A percentile compares a stretch with the other conserved stretches of the same genome.
phyloP scores from a whole-genome alignment of 1,140 invertebrate genomes.

The Aphelenchoides besseyi region DNA sequence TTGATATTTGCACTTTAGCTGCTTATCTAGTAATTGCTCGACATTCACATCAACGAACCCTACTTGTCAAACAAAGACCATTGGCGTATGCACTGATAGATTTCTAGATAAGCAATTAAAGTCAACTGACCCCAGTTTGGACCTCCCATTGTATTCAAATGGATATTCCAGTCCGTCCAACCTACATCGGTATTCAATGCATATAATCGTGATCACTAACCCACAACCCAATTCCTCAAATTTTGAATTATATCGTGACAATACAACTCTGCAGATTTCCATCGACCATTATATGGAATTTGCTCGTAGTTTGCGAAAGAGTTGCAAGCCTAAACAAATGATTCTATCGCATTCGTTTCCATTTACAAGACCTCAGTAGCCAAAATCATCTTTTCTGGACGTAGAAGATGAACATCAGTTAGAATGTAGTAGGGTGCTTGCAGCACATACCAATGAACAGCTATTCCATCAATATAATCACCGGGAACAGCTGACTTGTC shows the following conservation, averaged over 20 bases:
- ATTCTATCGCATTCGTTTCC: not conserved
- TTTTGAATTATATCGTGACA: conserved; percentile 38
- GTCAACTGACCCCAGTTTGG: too few species aligned
- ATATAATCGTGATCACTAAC: too few species aligned
- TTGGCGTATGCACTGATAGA: too few species aligned
- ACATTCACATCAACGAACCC: too few species aligned
- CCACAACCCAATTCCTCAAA: conserved; percentile 65
- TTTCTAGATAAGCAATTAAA: too few species aligned
- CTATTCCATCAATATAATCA: not conserved
- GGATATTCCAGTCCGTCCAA: conserved; percentile 79
- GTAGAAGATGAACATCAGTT: conserved; percentile 22
- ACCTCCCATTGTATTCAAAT: conserved; percentile 75
- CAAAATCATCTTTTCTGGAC: conserved; percentile 41
- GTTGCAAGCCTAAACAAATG: conserved; percentile 10
- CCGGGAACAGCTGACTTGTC: not conserved
- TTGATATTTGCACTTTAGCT: too few species aligned
- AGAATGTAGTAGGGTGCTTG: conserved; percentile 21
- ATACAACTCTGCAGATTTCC: conserved; percentile 26
- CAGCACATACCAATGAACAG: conserved; percentile 24
- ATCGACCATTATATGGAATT: conserved; percentile 28
- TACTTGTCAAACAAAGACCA: too few species aligned
- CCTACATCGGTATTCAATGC: not conserved
- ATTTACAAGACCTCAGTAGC: conserved; percentile 39
- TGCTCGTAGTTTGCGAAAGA: conserved; percentile 21
- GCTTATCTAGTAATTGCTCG: too few species aligned